Conservation (phyloP, 2,888 invertebrate genomes). For the Dynastes grantii region DNA sequence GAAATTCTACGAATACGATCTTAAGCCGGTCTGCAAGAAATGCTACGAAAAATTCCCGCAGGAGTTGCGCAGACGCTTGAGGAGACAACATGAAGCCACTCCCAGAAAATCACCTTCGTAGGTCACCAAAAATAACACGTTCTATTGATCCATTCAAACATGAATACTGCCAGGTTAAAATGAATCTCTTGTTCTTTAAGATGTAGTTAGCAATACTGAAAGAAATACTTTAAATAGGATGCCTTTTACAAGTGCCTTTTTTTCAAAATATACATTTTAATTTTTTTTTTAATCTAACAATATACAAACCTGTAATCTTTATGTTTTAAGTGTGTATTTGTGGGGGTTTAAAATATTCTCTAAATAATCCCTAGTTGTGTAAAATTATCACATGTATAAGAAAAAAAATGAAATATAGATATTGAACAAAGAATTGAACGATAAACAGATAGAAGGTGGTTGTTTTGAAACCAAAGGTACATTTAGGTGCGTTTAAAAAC, state of each 20-base stretch:
- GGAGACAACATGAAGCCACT: slow-evolving; percentile 89
- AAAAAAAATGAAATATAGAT: too few species aligned
- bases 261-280: background rate
- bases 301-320: background rate
- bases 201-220: background rate
- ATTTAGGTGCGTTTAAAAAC: too few species aligned
- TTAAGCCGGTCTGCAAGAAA: slow-evolving; percentile 98
- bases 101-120: slow-evolving; percentile 62
- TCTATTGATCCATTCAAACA: background rate
- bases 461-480: too few species aligned
- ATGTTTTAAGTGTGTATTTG: too few species aligned
- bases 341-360: too few species aligned
- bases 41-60: slow-evolving; percentile 98
- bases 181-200: background rate
- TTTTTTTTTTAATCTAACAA: background rate
- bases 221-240: background rate
- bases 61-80: slow-evolving; percentile 93
- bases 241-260: background rate
- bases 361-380: too few species aligned
- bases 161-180: background rate
- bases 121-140: background rate
- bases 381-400: too few species aligned
- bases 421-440: too few species aligned
- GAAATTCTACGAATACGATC: slow-evolving; percentile 99
- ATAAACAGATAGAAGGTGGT: too few species aligned